Evolutionary conservation across 2,797 vertebrate species (phyloP).

Genomic region (Labroides dimidiatus): DNA sequence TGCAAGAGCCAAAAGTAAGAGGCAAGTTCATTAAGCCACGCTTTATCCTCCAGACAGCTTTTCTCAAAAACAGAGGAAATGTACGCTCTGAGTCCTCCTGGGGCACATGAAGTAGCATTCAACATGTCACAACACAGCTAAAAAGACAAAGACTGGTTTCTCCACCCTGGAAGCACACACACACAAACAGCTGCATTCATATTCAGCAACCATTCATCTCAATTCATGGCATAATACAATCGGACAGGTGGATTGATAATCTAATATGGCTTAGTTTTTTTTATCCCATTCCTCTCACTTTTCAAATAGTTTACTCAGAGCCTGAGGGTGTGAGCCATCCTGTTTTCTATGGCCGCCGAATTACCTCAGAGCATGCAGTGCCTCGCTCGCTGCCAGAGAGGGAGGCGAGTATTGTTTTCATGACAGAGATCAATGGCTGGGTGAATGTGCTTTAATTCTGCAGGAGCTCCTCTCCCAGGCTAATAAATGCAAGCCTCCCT

Average conservation of each 20-base stretch:
- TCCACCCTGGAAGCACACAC: slow-evolving; percentile 46
- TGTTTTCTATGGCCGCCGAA: slow-evolving; percentile 79
- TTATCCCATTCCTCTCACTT: slow-evolving; percentile 75
- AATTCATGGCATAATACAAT: slow-evolving; percentile 59
- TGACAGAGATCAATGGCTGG: slow-evolving; percentile 89
- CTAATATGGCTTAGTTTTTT: slow-evolving; percentile 73
- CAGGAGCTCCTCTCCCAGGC: slow-evolving; percentile 87
- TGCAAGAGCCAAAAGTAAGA: slow-evolving; percentile 46
- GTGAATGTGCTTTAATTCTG: slow-evolving; percentile 88
- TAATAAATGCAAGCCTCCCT: slow-evolving; percentile 89
- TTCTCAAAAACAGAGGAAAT: slow-evolving; percentile 27
- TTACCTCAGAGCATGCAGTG: slow-evolving; percentile 80
- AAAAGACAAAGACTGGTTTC: slow-evolving; percentile 49
- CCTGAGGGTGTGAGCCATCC: slow-evolving; percentile 76
- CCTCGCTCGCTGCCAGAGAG: slow-evolving; percentile 79
- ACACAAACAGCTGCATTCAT: slow-evolving; percentile 66
- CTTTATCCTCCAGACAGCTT: slow-evolving; percentile 24
- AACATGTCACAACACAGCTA: slow-evolving; percentile 64
- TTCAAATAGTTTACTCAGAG: slow-evolving; percentile 80
- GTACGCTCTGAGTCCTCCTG: slow-evolving; percentile 35
- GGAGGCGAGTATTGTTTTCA: slow-evolving; percentile 86
- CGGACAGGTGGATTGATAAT: slow-evolving; percentile 82
- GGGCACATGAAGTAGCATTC: slow-evolving; percentile 50
- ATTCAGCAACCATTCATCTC: slow-evolving; percentile 60
- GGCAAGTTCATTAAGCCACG: slow-evolving; percentile 26